Conservation (phyloP, 1,140 invertebrate species). For the Neotoxoptera formosana region DNA sequence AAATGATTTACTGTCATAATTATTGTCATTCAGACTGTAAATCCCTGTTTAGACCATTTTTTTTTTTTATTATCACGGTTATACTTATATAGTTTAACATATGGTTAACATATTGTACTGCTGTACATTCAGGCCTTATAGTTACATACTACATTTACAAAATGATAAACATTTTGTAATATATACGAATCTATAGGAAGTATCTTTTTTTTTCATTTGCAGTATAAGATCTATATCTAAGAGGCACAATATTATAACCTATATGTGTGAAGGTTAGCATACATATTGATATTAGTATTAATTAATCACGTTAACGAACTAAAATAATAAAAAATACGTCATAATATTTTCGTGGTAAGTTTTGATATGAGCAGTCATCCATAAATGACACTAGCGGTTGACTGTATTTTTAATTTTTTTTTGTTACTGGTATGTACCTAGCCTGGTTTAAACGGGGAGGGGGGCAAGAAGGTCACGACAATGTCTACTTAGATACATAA, state of each 20-base stretch:
- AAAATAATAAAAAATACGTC: background rate
- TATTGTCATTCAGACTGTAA: background rate
- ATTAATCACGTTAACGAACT: background rate
- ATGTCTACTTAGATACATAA: background rate
- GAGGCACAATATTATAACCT: background rate
- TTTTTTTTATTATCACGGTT: background rate
- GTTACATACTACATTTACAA: background rate
- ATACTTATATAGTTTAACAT: background rate
- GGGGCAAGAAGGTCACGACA: background rate
- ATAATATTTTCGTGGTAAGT: background rate
- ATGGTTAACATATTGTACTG: background rate
- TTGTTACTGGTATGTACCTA: background rate
- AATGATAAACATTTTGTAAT: background rate
- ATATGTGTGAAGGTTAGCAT: background rate
- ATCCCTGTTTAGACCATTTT: background rate
- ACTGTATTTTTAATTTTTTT: background rate
- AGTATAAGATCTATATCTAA: background rate
- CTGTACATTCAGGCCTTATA: background rate
- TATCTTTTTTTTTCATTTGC: background rate
- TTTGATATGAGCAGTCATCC: background rate
- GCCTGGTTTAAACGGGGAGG: background rate
- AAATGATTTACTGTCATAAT: background rate
- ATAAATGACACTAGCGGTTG: background rate
- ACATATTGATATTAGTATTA: background rate
- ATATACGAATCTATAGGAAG: background rate